Evolutionary conservation across 2,797 vertebrate species (phyloP).

Genomic region (Pangasius mekongensis): DNA sequence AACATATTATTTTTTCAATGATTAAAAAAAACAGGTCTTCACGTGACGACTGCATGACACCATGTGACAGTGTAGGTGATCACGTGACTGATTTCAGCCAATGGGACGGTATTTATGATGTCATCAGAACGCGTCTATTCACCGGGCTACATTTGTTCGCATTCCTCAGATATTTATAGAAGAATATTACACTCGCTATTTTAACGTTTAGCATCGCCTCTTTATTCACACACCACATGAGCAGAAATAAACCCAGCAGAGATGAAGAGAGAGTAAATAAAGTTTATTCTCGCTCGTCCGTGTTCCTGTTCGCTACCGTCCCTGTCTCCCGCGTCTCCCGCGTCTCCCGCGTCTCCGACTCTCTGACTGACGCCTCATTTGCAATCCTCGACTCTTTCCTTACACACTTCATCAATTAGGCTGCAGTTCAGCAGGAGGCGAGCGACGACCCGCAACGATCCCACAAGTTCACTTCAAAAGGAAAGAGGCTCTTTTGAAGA

Average conservation of each 20-base stretch:
- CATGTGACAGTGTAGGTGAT: background rate
- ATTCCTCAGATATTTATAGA: background rate
- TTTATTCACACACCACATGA: background rate
- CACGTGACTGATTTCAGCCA: background rate
- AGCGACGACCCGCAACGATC: conserved; percentile 70
- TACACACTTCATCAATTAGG: conserved; percentile 80
- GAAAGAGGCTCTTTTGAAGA: conserved; percentile 78
- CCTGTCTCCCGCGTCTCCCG: background rate
- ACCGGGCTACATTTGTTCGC: background rate
- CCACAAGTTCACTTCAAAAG: conserved; percentile 80
- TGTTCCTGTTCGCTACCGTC: conserved; percentile 47
- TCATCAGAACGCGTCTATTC: background rate
- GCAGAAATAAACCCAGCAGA: background rate
- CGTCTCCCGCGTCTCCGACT: conserved; percentile 64
- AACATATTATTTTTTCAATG: background rate
- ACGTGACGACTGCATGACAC: background rate
- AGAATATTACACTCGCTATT: background rate
- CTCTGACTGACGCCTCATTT: conserved; percentile 79
- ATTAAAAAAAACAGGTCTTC: background rate
- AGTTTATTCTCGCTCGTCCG: conserved; percentile 55
- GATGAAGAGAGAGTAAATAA: background rate
- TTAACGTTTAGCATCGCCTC: background rate
- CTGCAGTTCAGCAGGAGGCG: conserved; percentile 61
- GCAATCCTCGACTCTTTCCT: conserved; percentile 72
- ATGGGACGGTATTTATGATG: background rate